Conservation (phyloP, 53 echinoderm and acorn worm species). For the Echinometra lucunter region DNA sequence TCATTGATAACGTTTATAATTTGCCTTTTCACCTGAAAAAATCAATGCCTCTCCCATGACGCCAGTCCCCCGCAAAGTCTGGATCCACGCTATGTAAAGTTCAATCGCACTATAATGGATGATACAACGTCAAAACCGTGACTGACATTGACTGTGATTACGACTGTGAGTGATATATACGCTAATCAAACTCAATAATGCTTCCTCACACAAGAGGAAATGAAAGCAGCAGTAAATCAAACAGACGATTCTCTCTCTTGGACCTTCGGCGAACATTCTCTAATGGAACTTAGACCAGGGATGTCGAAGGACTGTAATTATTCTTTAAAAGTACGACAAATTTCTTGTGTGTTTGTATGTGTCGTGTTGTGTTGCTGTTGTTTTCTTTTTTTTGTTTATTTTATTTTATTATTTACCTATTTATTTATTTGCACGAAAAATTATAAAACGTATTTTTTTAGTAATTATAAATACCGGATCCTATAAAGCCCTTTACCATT, state of each 20-base stretch:
- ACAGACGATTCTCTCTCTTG: background rate
- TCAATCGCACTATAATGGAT: background rate
- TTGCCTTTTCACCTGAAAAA: too few species aligned
- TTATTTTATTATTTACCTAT: too few species aligned
- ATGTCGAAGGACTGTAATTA: background rate
- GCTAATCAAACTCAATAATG: conserved; percentile 15
- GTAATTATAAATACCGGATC: too few species aligned
- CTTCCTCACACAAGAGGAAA: conserved; percentile 7
- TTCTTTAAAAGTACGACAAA: too few species aligned
- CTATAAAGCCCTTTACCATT: too few species aligned
- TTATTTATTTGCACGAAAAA: too few species aligned
- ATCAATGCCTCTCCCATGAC: too few species aligned
- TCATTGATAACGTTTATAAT: background rate
- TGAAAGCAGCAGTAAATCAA: conserved; percentile 10
- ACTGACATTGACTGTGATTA: conserved; percentile 30
- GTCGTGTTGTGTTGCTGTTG: too few species aligned
- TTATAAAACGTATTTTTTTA: too few species aligned
- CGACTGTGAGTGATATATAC: conserved; percentile 16
- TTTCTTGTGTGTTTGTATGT: too few species aligned
- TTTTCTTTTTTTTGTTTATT: too few species aligned
- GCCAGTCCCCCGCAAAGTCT: too few species aligned
- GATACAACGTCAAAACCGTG: background rate
- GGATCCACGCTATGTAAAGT: background rate
- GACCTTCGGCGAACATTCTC: background rate
- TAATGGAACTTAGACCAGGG: background rate